Evolutionary conservation across 2,113 vertebrate genomes (phyloP).

Genomic region (Morphnarchus princeps): DNA sequence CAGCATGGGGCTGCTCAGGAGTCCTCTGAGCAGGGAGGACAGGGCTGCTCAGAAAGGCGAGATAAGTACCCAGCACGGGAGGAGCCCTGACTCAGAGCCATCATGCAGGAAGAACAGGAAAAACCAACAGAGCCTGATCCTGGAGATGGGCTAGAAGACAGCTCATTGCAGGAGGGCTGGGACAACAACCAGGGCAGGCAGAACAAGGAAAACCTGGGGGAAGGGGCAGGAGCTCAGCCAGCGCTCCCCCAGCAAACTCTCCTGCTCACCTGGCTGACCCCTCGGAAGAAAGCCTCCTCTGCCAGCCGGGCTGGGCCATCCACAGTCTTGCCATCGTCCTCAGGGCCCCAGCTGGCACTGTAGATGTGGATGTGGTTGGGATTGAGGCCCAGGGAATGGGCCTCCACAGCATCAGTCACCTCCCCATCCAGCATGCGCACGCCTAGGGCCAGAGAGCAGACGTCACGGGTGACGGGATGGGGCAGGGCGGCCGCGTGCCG

Average conservation of each 20-base stretch:
- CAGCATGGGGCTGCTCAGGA: not conserved
- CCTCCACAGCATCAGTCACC: conserved; percentile 96
- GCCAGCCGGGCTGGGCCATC: conserved; percentile 95
- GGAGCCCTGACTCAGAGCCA: conserved; percentile 17
- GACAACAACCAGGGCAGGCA: not conserved
- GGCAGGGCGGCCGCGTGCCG: accelerated
- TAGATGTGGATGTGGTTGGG: conserved; percentile 97
- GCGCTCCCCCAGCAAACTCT: accelerated
- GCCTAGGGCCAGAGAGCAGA: conserved; percentile 71
- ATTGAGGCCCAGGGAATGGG: conserved; percentile 92
- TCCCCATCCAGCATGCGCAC: conserved; percentile 98
- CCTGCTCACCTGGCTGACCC: conserved; percentile 87
- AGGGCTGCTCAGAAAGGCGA: not conserved
- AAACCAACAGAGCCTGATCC: conserved; percentile 26
- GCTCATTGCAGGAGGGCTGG: not conserved
- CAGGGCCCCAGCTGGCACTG: conserved; percentile 97
- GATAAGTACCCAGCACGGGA: not conserved
- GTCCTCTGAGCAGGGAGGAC: not conserved
- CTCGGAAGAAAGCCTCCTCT: conserved; percentile 90
- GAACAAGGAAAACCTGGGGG: not conserved
- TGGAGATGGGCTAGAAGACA: not conserved
- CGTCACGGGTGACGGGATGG: accelerated
- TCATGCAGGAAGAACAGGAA: not conserved
- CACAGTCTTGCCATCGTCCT: conserved; percentile 95
- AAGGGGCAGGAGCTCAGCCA: not conserved